Evolutionary conservation across 2,888 invertebrate species (phyloP), one percentile per base, ranked within the genome.

Genomic region (Parasteatoda lunata): DNA sequence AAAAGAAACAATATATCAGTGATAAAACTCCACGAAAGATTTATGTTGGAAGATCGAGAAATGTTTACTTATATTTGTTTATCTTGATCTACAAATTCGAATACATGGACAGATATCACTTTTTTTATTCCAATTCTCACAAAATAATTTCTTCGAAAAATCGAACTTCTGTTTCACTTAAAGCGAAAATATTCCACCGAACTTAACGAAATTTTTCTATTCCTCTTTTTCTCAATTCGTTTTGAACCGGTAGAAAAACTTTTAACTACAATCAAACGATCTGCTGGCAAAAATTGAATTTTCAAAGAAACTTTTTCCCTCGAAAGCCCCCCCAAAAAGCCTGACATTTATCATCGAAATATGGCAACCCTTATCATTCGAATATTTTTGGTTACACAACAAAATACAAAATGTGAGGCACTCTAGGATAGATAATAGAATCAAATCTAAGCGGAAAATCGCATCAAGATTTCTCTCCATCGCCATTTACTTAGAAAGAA

Each of bases 371-470:
- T n/a, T 59, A 59, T 59, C 59, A 59, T 59, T 59, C 59, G 59
- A 59, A 5, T 9, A 59, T 13, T 59, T 13, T 59, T 59, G 59
- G 30, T n/a, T 59, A 59, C 59, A 30, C 59, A 59, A 59, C 66
- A 68, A 68, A 13, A 6, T 30, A 8, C 66, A 9, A 45, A 64
- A 47, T 48, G 72, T 9, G 52, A 72, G 66, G 78, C 66, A 75
- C 70, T 47, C 70, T 59, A 45, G 70, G 45, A 15, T 15, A 76
- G 76, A 80, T 80, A 86, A 86, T 80, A 86, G 80, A 86, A 86
- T 80, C 80, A 86, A 86, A 86, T 86, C 80, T 86, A 80, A 47
- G 68, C 76, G 7, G 13, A 69, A 81, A 85, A 77, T 77, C 83
- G 71, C 83, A 81, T 81, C 75, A 81, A 66, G 81, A 81, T 75